These are phyloP conservation scores for Epizoanthus illoricatus DNA, from an alignment of 92 coral and sea anemone species.

Conservation along the genomic window DNA sequence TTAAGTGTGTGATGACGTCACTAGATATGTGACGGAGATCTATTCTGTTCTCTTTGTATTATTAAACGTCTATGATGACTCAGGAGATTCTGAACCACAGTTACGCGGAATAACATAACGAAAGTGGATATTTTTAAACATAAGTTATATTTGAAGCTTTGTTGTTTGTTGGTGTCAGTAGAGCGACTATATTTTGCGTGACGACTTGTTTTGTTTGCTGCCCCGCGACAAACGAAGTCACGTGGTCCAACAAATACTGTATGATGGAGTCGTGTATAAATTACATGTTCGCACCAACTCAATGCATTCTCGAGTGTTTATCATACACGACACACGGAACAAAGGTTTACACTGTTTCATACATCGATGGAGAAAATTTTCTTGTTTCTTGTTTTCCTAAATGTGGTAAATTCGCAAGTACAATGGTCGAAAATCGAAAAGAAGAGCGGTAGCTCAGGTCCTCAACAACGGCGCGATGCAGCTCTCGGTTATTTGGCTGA, in stretches of 20 bases:
- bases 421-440: slow-evolving; percentile 31
- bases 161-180: neutral
- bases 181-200: too few species aligned
- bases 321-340: neutral
- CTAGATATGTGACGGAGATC: neutral
- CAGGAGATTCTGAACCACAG: neutral
- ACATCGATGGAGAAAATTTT: neutral
- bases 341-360: neutral
- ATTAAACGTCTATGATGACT: neutral
- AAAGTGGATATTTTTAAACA: neutral
- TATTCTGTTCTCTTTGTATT: too few species aligned
- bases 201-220: neutral
- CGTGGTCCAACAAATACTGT: neutral
- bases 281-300: neutral
- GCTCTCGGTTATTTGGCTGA: slow-evolving; percentile 67
- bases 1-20: neutral
- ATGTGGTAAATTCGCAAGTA: slow-evolving; percentile 19
- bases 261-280: neutral
- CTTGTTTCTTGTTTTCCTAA: neutral
- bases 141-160: neutral
- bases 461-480: slow-evolving; percentile 76
- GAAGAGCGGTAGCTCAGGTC: slow-evolving; percentile 11
- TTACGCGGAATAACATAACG: neutral
- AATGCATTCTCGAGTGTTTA: neutral
- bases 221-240: slow-evolving; percentile 3